Evolutionary conservation across 1,140 invertebrate species (phyloP).

Genomic region (Nylanderia fulva): DNA sequence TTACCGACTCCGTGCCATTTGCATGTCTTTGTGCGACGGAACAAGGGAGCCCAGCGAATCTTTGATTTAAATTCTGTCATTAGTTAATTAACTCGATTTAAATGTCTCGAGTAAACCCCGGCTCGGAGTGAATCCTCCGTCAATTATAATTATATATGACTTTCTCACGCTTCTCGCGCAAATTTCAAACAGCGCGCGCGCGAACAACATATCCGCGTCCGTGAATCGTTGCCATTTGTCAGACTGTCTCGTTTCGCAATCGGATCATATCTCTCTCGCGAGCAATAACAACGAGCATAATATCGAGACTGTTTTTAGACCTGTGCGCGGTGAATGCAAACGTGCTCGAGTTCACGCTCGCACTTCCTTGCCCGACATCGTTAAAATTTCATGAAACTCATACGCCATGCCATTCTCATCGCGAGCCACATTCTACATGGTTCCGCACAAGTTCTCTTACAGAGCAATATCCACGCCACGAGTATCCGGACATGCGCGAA

Average conservation of each 20-base stretch:
- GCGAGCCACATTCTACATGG: conserved; percentile 18
- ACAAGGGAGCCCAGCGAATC: neutral
- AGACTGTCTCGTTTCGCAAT: conserved; percentile 48
- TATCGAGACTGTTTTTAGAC: conserved; percentile 43
- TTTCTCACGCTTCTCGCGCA: neutral
- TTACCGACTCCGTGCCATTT: conserved; percentile 42
- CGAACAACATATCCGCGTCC: neutral
- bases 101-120: neutral
- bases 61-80: conserved; percentile 8
- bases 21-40: conserved; percentile 15
- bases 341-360: conserved; percentile 6
- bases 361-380: conserved; percentile 1
- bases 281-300: conserved; percentile 49
- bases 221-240: conserved; percentile 16
- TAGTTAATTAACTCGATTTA: conserved; percentile 22
- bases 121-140: neutral
- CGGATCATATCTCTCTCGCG: conserved; percentile 41
- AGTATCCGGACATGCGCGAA: neutral
- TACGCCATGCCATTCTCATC: conserved; percentile 52
- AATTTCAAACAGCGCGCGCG: neutral
- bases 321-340: neutral
- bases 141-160: conserved; percentile 8
- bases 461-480: neutral
- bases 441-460: conserved; percentile 1
- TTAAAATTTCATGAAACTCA: conserved; percentile 55